Conservation (phyloP, 2,888 invertebrate genomes). For the Ptychoptera albimana region DNA sequence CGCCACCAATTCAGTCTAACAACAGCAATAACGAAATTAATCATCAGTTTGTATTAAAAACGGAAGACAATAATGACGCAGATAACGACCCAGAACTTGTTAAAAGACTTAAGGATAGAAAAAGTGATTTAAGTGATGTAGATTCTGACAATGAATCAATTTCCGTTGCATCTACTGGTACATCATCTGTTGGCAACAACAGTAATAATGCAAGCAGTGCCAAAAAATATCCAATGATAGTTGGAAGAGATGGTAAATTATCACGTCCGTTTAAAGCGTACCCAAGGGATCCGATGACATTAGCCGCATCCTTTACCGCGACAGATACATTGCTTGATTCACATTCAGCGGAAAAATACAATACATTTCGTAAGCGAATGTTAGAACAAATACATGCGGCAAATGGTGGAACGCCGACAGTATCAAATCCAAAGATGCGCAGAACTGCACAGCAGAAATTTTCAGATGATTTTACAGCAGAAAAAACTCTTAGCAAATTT, state of each 20-base stretch:
- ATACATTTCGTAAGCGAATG: slow-evolving; percentile 51
- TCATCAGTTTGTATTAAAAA: background rate
- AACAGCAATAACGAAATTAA: background rate
- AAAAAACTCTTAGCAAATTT: too few species aligned
- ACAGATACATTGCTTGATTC: slow-evolving; percentile 34
- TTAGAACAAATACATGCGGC: slow-evolving; percentile 47
- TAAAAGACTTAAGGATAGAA: slow-evolving; percentile 9
- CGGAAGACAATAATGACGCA: background rate
- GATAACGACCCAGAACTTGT: background rate
- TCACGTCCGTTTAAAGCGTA: slow-evolving; percentile 54
- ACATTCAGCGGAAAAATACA: slow-evolving; percentile 49
- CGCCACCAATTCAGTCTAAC: background rate
- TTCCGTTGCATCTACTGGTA: slow-evolving; percentile 6
- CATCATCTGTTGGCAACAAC: slow-evolving; percentile 7
- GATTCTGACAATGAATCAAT: slow-evolving; percentile 8
- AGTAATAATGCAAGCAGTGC: slow-evolving; percentile 10
- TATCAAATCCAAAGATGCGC: slow-evolving; percentile 58
- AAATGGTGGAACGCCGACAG: slow-evolving; percentile 38
- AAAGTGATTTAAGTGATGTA: slow-evolving; percentile 1
- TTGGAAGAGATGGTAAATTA: slow-evolving; percentile 26
- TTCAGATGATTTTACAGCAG: too few species aligned
- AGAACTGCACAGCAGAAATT: slow-evolving; percentile 23
- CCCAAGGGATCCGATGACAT: slow-evolving; percentile 47
- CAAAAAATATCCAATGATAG: slow-evolving; percentile 14
- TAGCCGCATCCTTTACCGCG: slow-evolving; percentile 41